Conservation (phyloP, 30 jellyfish, hydroid and myxozoan species). For the Aurelia aurita region DNA sequence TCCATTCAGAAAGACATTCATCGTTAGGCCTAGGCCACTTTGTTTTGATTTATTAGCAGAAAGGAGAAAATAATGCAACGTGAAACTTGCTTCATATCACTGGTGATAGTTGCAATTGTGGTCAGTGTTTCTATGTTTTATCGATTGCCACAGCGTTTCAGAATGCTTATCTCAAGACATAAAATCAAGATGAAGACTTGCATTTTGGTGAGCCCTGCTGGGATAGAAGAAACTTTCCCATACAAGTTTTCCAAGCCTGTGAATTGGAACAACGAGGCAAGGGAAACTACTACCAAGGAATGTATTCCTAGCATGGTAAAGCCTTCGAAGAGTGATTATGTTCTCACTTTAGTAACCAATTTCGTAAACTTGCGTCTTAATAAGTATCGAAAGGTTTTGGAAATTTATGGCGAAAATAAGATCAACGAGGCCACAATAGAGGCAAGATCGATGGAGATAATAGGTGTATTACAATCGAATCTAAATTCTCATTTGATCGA, state of each 20-base stretch:
- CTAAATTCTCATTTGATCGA: constrained; percentile 5
- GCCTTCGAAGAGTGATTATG: background rate
- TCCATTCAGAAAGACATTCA: no score
- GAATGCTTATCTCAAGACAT: no score
- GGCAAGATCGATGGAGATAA: constrained; percentile 45
- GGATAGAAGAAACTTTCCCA: background rate
- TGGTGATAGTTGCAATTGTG: no score
- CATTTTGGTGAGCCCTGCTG: background rate
- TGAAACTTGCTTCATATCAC: no score
- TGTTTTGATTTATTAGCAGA: no score
- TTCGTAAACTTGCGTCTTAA: background rate
- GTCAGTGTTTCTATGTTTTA: no score
- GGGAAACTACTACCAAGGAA: background rate
- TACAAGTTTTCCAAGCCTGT: background rate
- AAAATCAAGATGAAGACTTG: no score
- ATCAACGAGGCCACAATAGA: constrained; percentile 5
- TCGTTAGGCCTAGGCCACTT: no score
- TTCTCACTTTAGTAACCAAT: background rate
- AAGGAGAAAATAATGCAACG: no score
- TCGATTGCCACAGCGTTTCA: no score
- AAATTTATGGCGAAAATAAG: background rate
- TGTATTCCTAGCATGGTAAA: no score
- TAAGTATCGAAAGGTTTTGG: background rate
- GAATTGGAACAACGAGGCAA: background rate
- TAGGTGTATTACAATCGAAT: constrained; percentile 24